Base-by-base conservation (phyloP, 2,888 invertebrate species). In the Eristalinus sepulchralis region DNA sequence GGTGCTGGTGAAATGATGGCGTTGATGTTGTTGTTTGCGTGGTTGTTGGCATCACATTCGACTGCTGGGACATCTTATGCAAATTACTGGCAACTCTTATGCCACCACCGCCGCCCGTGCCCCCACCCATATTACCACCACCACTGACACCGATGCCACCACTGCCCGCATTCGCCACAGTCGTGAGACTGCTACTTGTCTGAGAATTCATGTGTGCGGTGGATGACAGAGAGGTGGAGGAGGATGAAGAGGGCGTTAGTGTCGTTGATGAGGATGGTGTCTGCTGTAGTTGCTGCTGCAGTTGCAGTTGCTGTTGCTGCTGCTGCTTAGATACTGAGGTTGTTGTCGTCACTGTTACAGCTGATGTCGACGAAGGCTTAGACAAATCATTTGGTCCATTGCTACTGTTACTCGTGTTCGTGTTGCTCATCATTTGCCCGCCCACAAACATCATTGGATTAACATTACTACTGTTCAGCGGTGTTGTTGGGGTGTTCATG, bases 1-100 rank as follows among this genome's bases (percentile, higher is more conserved):
- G 88, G 72, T 33, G 89, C 85, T 68, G 89, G 89, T 67, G 88
- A 76, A 83, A 86, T 63, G 87, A 77, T 6, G 84, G 60, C 77
- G 79, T 64, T 10, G 64, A 80, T 77, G 84, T 79, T 80, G 76
- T 81, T 66, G 87, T 83, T n/a, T 70, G 88, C 79, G 84, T 80
- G 68, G 75, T 83, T 9, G 53, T 68, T 76, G 75, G 78, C 81
- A 47, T 89, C 90, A 88, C 63, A 89, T 77, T 82, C 89, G 90
- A 59, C 88, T 79, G 88, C 57, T 81, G 87, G 66, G 90, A 89
- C 68, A 90, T 86, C 89, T 92, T 92, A 64, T 92, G 92, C 89
- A 92, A 88, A 90, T 92, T 92, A 83, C 91, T 92, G 63, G 92
- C 92, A 84, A 92, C 90, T 71, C 92, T 90, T 76, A 92, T 92